Base-by-base conservation (phyloP, 2,888 invertebrate species). In the Netelia fuscicornis region DNA sequence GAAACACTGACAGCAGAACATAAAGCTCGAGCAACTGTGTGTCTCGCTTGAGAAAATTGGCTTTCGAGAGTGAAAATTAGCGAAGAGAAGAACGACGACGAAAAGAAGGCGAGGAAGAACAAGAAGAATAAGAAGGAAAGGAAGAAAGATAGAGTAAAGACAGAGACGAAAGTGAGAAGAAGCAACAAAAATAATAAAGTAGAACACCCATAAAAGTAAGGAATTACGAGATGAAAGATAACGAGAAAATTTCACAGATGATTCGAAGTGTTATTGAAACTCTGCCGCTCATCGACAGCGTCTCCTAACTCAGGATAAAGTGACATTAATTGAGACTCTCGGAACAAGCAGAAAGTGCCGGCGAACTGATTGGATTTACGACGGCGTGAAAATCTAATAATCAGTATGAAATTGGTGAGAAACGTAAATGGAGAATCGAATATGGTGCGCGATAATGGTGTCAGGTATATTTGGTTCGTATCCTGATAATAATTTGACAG, bases 41-140 rank as follows among this genome's bases (percentile, higher is more conserved):
- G 54, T 64, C 67, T 72, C 72, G 77, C 70, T 68, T 65, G 70
- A 58, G 64, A 11, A 79, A 78, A 85, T 78, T 81, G 68, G 64
- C 48, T 62, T 52, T 58, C 60, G 44, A 76, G 76, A 77, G 72
- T 76, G 75, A 81, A 84, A 85, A 85, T 85, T 78, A 85, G 81
- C 74, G 25, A 75, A 30, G 65, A 25, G 52, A 65, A 64, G 13
- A 65, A 30, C 62, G 30, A 62, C 72, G 44, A 56, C 44, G 65
- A 42, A 11, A 42, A 42, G 17, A 37, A 44, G 11, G 42, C 17
- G 58, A 42, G 56, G 37, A 56, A 70, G 67, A 3, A n/a, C 25
- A 17, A 56, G 52, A 52, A 70, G 17, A 25, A 44, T 9, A 23
- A 70, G 20, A 56, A 20, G 10, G 20, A 1, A 20, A 56, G 37